Base-by-base conservation (phyloP, 53 echinoderm and acorn worm genomes). In the Patiria pectinifera region DNA sequence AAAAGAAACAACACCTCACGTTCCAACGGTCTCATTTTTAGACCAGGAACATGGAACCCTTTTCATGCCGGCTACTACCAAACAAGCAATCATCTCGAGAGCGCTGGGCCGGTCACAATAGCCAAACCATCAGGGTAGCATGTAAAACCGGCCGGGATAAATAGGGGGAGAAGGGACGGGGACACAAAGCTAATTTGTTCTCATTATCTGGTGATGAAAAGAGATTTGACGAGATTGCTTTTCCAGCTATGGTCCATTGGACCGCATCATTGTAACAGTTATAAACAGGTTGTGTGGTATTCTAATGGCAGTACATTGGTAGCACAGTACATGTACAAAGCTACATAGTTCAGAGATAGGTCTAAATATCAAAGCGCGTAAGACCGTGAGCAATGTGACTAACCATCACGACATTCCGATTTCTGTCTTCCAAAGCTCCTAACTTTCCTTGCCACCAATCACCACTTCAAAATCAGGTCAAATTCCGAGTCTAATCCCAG, bases 141-240 rank as follows among this genome's bases (percentile, higher is more conserved):
- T 87, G 77, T 76, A 75, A 58, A 58, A 77, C 78, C 19, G 59
- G 59, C 23, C 48, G 2, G 19, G n/a, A 15, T 87, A 53, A 87
- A 87, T 76, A 59, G 82, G n/a, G 21, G 46, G 72, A 49, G 25
- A 76, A 59, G 59, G 79, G 58, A 79, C 79, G 19, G 4, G n/a
- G 35, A 79, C 80, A 89, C 80, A 80, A 80, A 58, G 80, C 79
- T 90, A 81, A 90, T 90, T 90, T 90, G 90, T 90, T 81, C 81
- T 45, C 80, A 81, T 90, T 81, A 90, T 81, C 81, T 81, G 80
- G 62, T 69, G 77, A 69, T 69, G 80, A 90, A 90, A 79, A 23
- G 90, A 45, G 80, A 6, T 69, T 77, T 81, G 80, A 90, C 60
- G 87, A 87, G 87, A 87, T 77, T 77, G 35, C 35, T 62, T 87